Base-by-base conservation (phyloP, 2,888 invertebrate genomes). In the Cyclophora albipunctata region DNA sequence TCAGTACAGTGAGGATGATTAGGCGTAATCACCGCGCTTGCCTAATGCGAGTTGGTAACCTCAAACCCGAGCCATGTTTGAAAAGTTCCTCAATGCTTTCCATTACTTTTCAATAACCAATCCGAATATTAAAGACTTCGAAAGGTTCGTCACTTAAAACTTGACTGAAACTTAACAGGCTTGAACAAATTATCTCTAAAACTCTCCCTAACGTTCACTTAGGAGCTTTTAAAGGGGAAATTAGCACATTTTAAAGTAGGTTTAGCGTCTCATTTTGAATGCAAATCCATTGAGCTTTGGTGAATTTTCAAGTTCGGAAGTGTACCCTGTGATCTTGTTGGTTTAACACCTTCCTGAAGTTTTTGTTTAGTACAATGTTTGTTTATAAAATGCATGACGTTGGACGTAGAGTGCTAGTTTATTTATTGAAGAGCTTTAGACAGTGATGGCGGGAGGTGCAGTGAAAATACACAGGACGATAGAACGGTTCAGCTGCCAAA, bases 221-320 rank as follows among this genome's bases (percentile, higher is more conserved):
- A 71, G 64, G 72, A 65, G 57, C 60, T 60, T 68, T 72, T 64
- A 67, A 69, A 67, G 70, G 67, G 70, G 54, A 66, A 66, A 73
- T 76, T 76, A 75, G 72, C 75, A 75, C 71, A 75, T 76, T 78
- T 78, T 76, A 73, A 71, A 74, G 68, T 66, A 69, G 67, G 64
- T 69, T 75, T 74, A 68, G 72, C 64, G 61, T 70, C 79, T 76
- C 79, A 80, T 82, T 79, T 75, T 68, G 71, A 67, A 81, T 82
- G 81, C 74, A 81, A 82, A 82, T 78, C 79, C 73, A 64, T 68
- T 64, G 69, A 70, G 69, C 64, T 67, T 69, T 66, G 57, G 61
- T 46, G 58, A 63, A 59, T 61, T 65, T 62, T 49, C 57, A 45
- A 51, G 54, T 51, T 51, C 48, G 45, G 35, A 50, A 45, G 40